phyloP scores from a whole-genome alignment of 2,797 vertebrate species.

The Alectoris magna region DNA sequence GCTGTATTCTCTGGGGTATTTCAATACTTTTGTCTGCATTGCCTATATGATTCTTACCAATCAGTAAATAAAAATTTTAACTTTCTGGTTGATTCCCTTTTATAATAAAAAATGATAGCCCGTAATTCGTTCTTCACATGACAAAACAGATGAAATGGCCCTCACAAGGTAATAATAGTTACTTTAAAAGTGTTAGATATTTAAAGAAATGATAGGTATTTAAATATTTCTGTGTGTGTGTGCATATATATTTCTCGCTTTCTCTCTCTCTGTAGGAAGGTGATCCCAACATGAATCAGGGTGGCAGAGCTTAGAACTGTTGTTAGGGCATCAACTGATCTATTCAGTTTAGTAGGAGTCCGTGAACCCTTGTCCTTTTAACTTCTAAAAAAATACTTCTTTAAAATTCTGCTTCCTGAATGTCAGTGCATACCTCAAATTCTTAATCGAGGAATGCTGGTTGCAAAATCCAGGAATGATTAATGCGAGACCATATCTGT shows the following conservation, averaged over 20 bases:
- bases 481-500: not conserved
- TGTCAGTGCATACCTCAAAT: not conserved
- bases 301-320: not conserved
- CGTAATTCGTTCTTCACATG: not conserved
- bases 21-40: not conserved
- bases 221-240: not conserved
- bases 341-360: not conserved
- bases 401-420: not conserved
- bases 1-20: not conserved
- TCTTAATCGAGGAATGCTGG: not conserved
- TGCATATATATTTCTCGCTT: not conserved
- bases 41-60: not conserved
- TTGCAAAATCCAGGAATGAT: not conserved
- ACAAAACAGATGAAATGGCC: not conserved
- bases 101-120: not conserved
- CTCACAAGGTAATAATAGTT: not conserved
- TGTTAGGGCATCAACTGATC: not conserved
- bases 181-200: not conserved
- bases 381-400: not conserved
- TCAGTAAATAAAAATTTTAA: not conserved
- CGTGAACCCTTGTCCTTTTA: not conserved
- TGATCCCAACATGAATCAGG: not conserved
- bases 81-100: not conserved
- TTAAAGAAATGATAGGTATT: not conserved
- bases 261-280: not conserved